Evolutionary conservation across 1,140 invertebrate genomes (phyloP), one percentile per base, ranked within the genome.

Genomic region (Heliconius himera): DNA sequence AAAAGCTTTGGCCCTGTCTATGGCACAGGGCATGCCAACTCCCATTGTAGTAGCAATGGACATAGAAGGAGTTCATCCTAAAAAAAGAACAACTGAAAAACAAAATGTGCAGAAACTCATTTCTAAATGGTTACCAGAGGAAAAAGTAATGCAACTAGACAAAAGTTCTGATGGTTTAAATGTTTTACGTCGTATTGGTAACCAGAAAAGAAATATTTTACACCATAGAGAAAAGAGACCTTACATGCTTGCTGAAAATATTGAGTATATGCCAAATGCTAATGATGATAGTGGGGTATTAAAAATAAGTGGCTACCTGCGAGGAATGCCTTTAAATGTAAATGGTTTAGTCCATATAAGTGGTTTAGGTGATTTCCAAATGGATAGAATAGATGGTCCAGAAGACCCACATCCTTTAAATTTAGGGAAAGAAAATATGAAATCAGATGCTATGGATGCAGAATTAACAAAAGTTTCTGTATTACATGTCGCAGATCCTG

Each of bases 291-390:
- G 93, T 86, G 98, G 98, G 29, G 98, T 96, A 51, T 91, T 99
- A 41, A 97, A 97, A 94, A 91, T 99, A 2, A 97, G 97, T 80
- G 99, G 99, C 3, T 99, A 97, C 94, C 91, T 99, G 71, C 95
- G 98, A 87, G 98, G 98, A 1, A 95, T 96, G 84, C 94, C 97
- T 9, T 94, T 99, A 56, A 97, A 97, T 92, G 98, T 98, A 0
- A 99, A 99, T 95, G 95, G 97, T 83, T 95, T 99, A 71, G 95
- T 99, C 71, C 98, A 99, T 88, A 96, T 99, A 74, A 96, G 98
- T 74, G 98, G 98, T 0, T 96, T 98, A 89, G 99, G 98, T 60
- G 97, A 99, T 89, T 99, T 97, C 92, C 98, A 99, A 95, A 96
- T 99, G 96, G 95, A 94, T 4, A 96, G 97, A 90, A 98, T 99